Evolutionary conservation across 2,888 invertebrate genomes (phyloP), one percentile per base, ranked within the genome.

Genomic region (Geotrupes spiniger): DNA sequence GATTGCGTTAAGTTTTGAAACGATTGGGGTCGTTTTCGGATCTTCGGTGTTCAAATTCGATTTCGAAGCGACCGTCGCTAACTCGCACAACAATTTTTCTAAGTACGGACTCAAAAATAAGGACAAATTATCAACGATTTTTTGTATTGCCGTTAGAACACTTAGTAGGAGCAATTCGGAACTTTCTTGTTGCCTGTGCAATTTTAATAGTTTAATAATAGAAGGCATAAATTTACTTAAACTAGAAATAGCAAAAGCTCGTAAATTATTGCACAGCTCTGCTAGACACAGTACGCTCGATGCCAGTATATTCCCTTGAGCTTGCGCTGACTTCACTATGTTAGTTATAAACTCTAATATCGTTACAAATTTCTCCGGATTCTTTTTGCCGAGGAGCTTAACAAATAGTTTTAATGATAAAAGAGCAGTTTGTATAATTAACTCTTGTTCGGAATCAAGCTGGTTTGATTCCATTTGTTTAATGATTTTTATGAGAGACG

Each of bases 51-150:
- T 77, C 74, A 10, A 1, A 14, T 38, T 42, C 76, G 78, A 79
- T 63, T 77, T 79, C 0, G 76, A 75, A 2, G 77, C 63, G 26
- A 89, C 69, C 46, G 79, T 75, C 0, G 83, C 79, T 29, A 89
- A 71, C 57, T 85, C 82, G 5, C 76, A 77, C 1, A 91, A 66
- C 25, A 91, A 76, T 58, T 86, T 83, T 56, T 83, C 81, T 25
- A 94, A 74, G 71, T 93, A 93, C 0, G 92, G 89, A 52, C 91
- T 92, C 54, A 96, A 69, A 68, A 95, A 96, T 28, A 87, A 76
- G 0, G 91, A 85, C 31, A 95, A 69, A 16, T 86, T 84, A 64
- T 90, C 89, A 2, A 93, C 81, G 29, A 95, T 82, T 71, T 91
- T 92, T 49, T 87, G 83, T 25, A 92, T 74, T 0, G 89, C 85